phyloP scores from a whole-genome alignment of 1,140 invertebrate species.

The Pseudomyrmex cubaensis region DNA sequence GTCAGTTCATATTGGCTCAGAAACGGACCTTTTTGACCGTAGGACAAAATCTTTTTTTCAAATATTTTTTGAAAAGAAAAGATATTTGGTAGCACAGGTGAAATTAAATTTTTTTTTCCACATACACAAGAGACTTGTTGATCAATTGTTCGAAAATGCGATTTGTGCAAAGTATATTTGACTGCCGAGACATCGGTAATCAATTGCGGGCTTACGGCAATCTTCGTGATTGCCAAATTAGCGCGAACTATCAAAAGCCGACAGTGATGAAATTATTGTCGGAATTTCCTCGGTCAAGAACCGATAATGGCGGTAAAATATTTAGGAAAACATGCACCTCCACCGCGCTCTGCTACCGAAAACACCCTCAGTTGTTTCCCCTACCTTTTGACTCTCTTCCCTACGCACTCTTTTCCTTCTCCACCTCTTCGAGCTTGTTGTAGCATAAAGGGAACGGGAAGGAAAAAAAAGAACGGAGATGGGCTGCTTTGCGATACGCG shows the following conservation, averaged over 20 bases:
- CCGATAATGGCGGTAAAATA: conserved; percentile 77
- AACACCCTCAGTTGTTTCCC: conserved; percentile 71
- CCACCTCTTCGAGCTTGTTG: conserved; percentile 33
- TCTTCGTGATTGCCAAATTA: conserved; percentile 43
- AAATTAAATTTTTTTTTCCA: not conserved
- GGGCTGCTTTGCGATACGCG: conserved; percentile 79
- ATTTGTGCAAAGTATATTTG: not conserved
- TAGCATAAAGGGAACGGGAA: conserved; percentile 63
- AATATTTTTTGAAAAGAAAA: no score
- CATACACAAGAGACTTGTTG: not conserved
- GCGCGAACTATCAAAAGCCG: conserved; percentile 59
- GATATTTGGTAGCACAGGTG: no score
- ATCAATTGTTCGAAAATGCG: not conserved
- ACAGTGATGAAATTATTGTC: conserved; percentile 67
- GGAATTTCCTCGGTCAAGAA: conserved; percentile 75
- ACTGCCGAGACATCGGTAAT: conserved; percentile 24
- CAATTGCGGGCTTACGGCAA: conserved; percentile 39
- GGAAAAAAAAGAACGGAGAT: conserved; percentile 62
- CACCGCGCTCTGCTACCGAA: conserved; percentile 57
- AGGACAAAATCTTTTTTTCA: conserved; percentile 39
- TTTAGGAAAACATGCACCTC: conserved; percentile 74
- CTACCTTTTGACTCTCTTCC: conserved; percentile 53
- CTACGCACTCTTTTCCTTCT: conserved; percentile 23
- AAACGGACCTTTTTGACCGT: conserved; percentile 58
- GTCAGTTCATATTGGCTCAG: conserved; percentile 71